Evolutionary conservation across 2,797 vertebrate species (phyloP).

Genomic region (Scolopax bukidnonensis): DNA sequence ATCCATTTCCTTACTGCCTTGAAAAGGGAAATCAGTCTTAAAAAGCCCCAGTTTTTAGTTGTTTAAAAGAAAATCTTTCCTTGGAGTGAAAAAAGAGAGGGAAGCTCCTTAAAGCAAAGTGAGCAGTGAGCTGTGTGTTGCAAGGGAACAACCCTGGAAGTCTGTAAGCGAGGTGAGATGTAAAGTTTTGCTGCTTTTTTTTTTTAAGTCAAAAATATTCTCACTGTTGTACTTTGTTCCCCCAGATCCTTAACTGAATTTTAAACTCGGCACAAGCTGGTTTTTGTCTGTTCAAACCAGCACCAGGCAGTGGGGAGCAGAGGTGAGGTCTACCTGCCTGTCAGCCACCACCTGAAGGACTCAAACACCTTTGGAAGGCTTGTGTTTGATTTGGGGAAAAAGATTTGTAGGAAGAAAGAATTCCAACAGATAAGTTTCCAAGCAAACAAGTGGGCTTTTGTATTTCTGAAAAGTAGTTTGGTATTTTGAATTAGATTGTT

Average conservation of each 20-base stretch:
- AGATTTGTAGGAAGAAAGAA: background rate
- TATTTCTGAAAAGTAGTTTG: background rate
- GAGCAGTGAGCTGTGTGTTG: slow-evolving; percentile 59
- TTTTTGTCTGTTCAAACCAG: background rate
- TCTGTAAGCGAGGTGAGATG: background rate
- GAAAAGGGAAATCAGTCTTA: slow-evolving; percentile 68
- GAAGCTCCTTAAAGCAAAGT: slow-evolving; percentile 37
- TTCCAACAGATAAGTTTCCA: background rate
- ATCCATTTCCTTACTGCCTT: slow-evolving; percentile 75
- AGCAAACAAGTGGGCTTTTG: background rate
- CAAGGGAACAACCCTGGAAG: slow-evolving; percentile 6
- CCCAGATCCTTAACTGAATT: background rate
- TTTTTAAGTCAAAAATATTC: background rate
- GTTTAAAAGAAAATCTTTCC: slow-evolving; percentile 67
- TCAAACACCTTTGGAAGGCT: background rate
- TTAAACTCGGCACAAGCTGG: slow-evolving; percentile 33
- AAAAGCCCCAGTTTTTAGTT: slow-evolving; percentile 70
- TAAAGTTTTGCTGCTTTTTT: background rate
- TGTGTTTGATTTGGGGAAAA: accelerated
- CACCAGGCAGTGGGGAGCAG: accelerated
- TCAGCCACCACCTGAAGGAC: background rate
- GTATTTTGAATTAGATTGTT: background rate
- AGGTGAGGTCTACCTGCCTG: background rate
- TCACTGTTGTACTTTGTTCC: slow-evolving; percentile 31
- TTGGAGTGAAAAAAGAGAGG: slow-evolving; percentile 44